Conservation (phyloP, 2,888 invertebrate species). For the Lapara coniferarum region DNA sequence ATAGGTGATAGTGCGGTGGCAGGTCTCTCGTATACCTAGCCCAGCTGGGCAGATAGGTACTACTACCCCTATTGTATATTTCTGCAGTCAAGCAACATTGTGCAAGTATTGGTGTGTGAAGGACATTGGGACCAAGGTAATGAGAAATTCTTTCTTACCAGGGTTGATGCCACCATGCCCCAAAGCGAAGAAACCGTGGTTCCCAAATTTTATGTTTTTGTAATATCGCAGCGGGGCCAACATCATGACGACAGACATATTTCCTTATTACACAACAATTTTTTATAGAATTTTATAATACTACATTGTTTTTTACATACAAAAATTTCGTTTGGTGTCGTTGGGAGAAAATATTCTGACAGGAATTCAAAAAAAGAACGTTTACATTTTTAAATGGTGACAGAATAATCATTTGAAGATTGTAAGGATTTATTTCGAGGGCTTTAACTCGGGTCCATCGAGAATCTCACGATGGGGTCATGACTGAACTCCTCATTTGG, state of each 20-base stretch:
- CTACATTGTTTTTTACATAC: constrained; percentile 60
- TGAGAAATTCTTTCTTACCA: neutral
- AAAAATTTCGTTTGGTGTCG: constrained; percentile 37
- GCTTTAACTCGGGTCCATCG: no score
- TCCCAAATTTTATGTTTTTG: constrained; percentile 46
- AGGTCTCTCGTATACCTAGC: neutral
- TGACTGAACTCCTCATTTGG: no score
- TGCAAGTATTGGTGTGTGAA: no score
- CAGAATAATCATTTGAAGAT: neutral
- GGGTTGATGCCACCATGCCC: neutral
- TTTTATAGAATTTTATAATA: constrained; percentile 46
- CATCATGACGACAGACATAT: constrained; percentile 48
- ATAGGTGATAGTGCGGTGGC: no score
- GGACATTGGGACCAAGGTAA: no score
- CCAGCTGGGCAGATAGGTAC: neutral
- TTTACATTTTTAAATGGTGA: neutral
- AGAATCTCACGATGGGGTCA: no score
- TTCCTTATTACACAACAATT: constrained; percentile 33
- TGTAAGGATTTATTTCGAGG: neutral
- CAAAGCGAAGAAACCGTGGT: constrained; percentile 29
- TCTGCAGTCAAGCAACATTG: no score
- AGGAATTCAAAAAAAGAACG: constrained; percentile 55
- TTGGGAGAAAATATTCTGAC: constrained; percentile 47
- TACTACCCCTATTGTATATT: no score
- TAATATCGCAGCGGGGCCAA: constrained; percentile 52